Percentiles rank a stretch among this genome's conserved stretches.
Conservation (phyloP, 2,797 vertebrate species). For the Microhierax caerulescens region DNA sequence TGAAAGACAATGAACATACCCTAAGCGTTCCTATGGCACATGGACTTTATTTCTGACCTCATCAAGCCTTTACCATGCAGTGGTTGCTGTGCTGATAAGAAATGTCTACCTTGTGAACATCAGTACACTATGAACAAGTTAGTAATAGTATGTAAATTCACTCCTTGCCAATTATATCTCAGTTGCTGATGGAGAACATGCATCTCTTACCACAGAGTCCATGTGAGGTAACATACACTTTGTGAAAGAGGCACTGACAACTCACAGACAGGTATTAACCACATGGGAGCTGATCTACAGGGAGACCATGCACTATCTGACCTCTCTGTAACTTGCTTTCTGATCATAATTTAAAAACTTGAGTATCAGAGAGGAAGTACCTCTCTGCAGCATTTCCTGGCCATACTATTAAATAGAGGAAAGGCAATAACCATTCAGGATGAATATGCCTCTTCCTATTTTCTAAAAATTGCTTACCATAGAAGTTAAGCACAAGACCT, state of each 20-base stretch:
- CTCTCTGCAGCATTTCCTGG: not conserved
- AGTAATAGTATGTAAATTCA: not conserved
- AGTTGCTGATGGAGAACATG: not conserved
- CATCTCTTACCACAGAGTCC: not conserved
- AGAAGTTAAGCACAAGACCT: not conserved
- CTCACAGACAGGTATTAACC: not conserved
- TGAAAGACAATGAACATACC: not conserved
- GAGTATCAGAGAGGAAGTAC: not conserved
- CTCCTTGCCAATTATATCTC: not conserved
- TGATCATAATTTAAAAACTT: not conserved
- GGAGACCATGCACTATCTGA: fast-evolving
- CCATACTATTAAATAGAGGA: not conserved
- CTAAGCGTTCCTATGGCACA: not conserved
- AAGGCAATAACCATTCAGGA: not conserved
- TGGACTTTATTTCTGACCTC: not conserved
- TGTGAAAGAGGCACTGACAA: not conserved
- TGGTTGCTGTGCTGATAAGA: not conserved
- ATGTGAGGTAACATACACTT: not conserved
- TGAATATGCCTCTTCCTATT: not conserved
- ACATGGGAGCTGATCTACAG: not conserved
- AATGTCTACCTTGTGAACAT: not conserved
- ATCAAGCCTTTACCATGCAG: not conserved
- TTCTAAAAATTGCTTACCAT: not conserved
- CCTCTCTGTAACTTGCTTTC: not conserved
- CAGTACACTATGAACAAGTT: not conserved